Conservation (phyloP, 2,888 invertebrate genomes). For the Odontocerum albicorne region DNA sequence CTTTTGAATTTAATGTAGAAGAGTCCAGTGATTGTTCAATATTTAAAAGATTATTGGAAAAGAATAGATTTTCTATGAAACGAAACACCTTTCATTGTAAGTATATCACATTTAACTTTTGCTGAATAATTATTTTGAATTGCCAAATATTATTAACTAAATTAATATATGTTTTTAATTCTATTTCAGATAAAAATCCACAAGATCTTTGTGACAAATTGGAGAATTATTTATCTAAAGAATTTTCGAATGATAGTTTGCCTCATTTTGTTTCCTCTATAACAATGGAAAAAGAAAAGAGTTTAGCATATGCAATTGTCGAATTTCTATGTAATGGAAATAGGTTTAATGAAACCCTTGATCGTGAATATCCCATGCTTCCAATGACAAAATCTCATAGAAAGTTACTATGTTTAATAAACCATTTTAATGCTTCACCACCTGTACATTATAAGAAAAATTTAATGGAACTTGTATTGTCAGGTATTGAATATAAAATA, state of each 20-base stretch:
- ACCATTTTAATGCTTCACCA: conserved; percentile 40
- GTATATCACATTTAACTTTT: too few species aligned
- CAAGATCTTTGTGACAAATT: conserved; percentile 40
- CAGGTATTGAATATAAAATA: conserved; percentile 46
- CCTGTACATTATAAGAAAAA: conserved; percentile 36
- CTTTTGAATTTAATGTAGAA: too few species aligned
- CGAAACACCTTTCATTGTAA: too few species aligned
- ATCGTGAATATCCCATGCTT: conserved; percentile 44
- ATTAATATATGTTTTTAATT: too few species aligned
- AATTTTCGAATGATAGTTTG: conserved; percentile 41
- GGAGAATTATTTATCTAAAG: conserved; percentile 37
- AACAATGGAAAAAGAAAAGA: conserved; percentile 40
- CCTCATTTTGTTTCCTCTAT: conserved; percentile 44
- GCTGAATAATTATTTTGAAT: too few species aligned
- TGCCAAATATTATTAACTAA: too few species aligned
- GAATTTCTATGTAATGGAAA: conserved; percentile 18
- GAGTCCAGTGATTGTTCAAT: too few species aligned
- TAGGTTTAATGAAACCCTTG: conserved; percentile 40
- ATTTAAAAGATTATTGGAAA: too few species aligned
- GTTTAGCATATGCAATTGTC: conserved; percentile 23
- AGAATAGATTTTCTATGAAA: too few species aligned
- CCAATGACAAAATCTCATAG: conserved; percentile 51
- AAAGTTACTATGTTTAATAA: conserved; percentile 46
- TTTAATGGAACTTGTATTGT: conserved; percentile 43
- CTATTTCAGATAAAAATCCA: conserved; percentile 14